phyloP scores from a whole-genome alignment of 2,113 vertebrate species.

The Macquaria australasica region DNA sequence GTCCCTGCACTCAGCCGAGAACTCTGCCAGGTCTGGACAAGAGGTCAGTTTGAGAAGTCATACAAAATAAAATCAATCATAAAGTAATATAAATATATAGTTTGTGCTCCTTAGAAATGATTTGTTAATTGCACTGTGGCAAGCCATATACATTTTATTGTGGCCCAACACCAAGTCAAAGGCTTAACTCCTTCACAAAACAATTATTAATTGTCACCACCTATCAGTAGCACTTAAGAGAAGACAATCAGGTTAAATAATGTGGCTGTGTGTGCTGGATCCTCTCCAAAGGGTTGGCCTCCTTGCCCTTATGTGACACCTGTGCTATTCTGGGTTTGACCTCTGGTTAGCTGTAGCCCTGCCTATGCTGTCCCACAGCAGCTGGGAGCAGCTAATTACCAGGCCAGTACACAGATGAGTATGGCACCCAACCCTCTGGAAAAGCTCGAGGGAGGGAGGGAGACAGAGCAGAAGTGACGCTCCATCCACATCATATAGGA shows the following conservation, averaged over 20 bases:
- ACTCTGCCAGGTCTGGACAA: conserved; percentile 92
- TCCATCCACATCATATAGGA: neutral
- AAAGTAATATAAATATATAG: neutral
- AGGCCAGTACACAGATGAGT: conserved; percentile 49
- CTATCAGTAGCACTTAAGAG: neutral
- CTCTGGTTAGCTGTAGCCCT: conserved; percentile 54
- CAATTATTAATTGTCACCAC: neutral
- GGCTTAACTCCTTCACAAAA: neutral
- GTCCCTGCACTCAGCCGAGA: conserved; percentile 95
- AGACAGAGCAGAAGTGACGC: neutral
- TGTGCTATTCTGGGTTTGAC: conserved; percentile 57
- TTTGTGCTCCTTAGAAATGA: neutral
- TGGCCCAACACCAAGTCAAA: neutral
- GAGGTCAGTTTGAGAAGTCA: conserved; percentile 76
- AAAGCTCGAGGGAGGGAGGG: conserved; percentile 4
- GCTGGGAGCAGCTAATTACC: conserved; percentile 71
- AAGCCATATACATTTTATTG: neutral
- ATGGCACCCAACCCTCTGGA: conserved; percentile 41
- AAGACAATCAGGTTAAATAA: conserved; percentile 27
- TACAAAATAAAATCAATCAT: neutral
- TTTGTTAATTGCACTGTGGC: neutral
- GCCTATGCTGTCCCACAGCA: conserved; percentile 47
- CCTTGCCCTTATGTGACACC: conserved; percentile 38
- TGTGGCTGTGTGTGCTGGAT: conserved; percentile 7
- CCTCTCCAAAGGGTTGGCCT: conserved; percentile 47